A percentile compares a stretch with the other conserved stretches of the same genome.
These are phyloP conservation scores for Panagrolaimus sp. DNA, from an alignment of 1,140 invertebrate genomes.

Conservation along the genomic window DNA sequence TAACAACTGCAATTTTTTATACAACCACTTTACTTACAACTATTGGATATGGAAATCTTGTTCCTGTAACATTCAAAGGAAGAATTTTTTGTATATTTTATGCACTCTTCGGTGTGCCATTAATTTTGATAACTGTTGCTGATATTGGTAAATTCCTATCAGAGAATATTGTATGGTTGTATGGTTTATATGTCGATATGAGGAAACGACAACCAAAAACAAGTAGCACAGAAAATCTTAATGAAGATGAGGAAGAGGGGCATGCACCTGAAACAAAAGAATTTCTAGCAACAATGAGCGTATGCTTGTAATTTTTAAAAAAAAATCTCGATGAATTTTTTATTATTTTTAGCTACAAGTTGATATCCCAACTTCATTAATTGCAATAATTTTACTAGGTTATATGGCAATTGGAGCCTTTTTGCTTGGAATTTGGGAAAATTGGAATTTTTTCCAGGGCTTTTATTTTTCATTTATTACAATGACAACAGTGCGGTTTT, in stretches of 20 bases:
- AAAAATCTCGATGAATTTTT: too few species aligned
- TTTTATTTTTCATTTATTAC: conserved; percentile 58
- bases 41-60: conserved; percentile 57
- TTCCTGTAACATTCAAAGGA: conserved; percentile 50
- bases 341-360: conserved; percentile 50
- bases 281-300: not conserved
- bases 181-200: conserved; percentile 34
- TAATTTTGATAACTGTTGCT: conserved; percentile 57
- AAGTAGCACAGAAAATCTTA: not conserved
- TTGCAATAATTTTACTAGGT: conserved; percentile 51
- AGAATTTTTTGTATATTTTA: conserved; percentile 56
- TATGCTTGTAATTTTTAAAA: not conserved
- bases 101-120: conserved; percentile 55
- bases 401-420: conserved; percentile 56
- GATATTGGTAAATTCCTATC: conserved; percentile 58
- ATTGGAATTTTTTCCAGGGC: conserved; percentile 52
- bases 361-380: conserved; percentile 52
- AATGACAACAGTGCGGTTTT: conserved; percentile 50
- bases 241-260: not conserved
- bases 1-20: conserved; percentile 57
- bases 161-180: conserved; percentile 54
- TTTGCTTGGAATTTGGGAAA: conserved; percentile 51
- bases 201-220: conserved; percentile 24
- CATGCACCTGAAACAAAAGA: not conserved
- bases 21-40: conserved; percentile 57